phyloP scores from a whole-genome alignment of 2,113 vertebrate genomes.

The Scomber scombrus region DNA sequence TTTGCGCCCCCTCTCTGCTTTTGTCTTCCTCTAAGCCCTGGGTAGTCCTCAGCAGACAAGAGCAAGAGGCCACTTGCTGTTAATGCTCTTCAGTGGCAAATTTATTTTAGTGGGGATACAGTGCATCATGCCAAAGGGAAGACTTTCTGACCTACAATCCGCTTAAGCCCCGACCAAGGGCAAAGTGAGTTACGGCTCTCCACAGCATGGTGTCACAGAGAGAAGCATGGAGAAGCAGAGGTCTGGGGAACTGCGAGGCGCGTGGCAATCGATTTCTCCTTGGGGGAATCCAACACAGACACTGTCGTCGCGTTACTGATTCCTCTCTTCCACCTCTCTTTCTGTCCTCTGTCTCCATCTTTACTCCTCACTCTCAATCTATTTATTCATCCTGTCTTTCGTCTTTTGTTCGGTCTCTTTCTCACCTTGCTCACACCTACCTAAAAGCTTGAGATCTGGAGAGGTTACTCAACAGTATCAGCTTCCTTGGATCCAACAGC shows the following conservation, averaged over 20 bases:
- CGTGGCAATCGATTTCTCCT: slow-evolving; percentile 82
- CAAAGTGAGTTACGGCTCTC: slow-evolving; percentile 74
- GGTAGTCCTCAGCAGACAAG: slow-evolving; percentile 62
- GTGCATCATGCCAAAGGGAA: slow-evolving; percentile 74
- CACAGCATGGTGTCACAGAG: slow-evolving; percentile 72
- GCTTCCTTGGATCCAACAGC: slow-evolving; percentile 61
- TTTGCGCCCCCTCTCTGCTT: slow-evolving; percentile 56
- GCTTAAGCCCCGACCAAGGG: slow-evolving; percentile 78
- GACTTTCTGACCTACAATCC: slow-evolving; percentile 79
- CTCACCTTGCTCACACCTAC: slow-evolving; percentile 49
- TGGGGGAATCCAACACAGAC: slow-evolving; percentile 70
- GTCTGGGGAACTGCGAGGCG: slow-evolving; percentile 71
- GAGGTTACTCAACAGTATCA: slow-evolving; percentile 55
- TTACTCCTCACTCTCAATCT: slow-evolving; percentile 54
- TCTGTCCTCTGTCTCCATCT: slow-evolving; percentile 59
- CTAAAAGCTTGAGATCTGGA: slow-evolving; percentile 59
- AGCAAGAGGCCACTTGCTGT: slow-evolving; percentile 67
- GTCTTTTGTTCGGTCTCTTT: slow-evolving; percentile 25
- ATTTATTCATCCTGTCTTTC: slow-evolving; percentile 35
- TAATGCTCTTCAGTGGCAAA: slow-evolving; percentile 79
- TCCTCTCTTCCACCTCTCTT: slow-evolving; percentile 56
- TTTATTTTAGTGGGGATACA: slow-evolving; percentile 76
- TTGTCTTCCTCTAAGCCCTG: slow-evolving; percentile 71
- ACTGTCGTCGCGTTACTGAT: slow-evolving; percentile 61
- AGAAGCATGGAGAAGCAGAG: slow-evolving; percentile 72